phyloP scores from a whole-genome alignment of 2,113 vertebrate species.

The Fulmarus glacialis region DNA sequence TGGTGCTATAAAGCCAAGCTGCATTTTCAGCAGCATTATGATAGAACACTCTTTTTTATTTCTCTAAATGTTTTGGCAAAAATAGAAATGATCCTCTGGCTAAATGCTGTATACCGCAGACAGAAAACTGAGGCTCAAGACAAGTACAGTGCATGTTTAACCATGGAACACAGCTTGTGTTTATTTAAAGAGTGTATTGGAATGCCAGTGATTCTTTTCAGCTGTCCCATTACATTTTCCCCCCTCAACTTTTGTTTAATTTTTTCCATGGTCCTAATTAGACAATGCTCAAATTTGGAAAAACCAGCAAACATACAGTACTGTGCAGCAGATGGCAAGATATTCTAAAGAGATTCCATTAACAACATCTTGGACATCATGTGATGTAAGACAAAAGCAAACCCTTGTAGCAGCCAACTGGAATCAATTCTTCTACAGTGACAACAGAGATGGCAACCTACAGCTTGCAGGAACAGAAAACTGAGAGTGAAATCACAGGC shows the following conservation, averaged over 20 bases:
- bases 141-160: background rate
- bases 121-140: background rate
- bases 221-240: slow-evolving; percentile 28
- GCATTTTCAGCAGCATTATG: background rate
- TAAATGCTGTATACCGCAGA: background rate
- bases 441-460: slow-evolving; percentile 5
- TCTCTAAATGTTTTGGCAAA: background rate
- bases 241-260: slow-evolving; percentile 35
- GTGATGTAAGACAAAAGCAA: slow-evolving; percentile 9
- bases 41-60: background rate
- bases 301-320: background rate
- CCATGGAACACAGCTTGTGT: background rate
- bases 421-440: background rate
- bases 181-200: slow-evolving; percentile 49
- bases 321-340: slow-evolving; percentile 16
- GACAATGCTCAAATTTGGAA: background rate
- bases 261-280: slow-evolving; percentile 58
- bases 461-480: background rate
- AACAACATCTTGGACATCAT: background rate
- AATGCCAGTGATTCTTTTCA: slow-evolving; percentile 69
- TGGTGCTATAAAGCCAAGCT: background rate
- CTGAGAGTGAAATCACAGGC: background rate
- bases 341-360: slow-evolving; percentile 2
- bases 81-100: background rate
- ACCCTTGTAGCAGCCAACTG: slow-evolving; percentile 12